A percentile compares a stretch with the other conserved stretches of the same genome.
Conservation (phyloP, 2,888 invertebrate genomes). For the Acrobasis repandana region DNA sequence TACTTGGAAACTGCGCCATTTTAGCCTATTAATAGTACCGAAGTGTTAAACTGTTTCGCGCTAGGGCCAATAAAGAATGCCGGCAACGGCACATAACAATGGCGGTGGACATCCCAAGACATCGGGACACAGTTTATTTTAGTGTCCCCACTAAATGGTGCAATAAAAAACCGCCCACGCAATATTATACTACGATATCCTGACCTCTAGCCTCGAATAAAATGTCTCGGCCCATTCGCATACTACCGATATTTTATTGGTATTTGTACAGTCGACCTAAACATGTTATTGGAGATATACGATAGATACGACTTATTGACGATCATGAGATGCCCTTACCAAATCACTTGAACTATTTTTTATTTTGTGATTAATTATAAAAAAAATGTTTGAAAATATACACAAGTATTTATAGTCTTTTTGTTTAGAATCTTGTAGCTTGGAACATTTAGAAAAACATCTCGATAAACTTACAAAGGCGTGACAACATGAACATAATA, state of each 20-base stretch:
- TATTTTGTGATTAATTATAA: too few relatives aligned
- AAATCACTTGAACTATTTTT: conserved; percentile 19
- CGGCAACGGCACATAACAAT: conserved; percentile 61
- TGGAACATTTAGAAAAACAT: not conserved
- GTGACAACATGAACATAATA: too few relatives aligned
- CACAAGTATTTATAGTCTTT: too few relatives aligned
- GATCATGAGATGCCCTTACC: not conserved
- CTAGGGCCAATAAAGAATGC: conserved; percentile 62
- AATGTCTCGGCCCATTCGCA: conserved; percentile 34
- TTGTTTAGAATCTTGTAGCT: too few relatives aligned
- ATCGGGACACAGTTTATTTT: conserved; percentile 70
- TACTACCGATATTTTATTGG: conserved; percentile 42
- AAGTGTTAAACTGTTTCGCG: conserved; percentile 61
- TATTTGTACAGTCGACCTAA: conserved; percentile 21
- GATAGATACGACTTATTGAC: too few relatives aligned
- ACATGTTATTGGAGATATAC: not conserved
- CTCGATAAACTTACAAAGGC: too few relatives aligned
- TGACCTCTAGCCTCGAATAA: conserved; percentile 73
- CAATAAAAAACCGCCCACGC: conserved; percentile 78
- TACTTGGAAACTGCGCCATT: conserved; percentile 8
- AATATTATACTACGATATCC: conserved; percentile 68
- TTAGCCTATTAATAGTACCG: conserved; percentile 45
- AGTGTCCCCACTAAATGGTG: conserved; percentile 69
- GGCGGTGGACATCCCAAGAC: conserved; percentile 62
- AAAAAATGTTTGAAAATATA: too few relatives aligned